Evolutionary conservation across 2,888 invertebrate species (phyloP).

Genomic region (Dolichopus griseipennis): DNA sequence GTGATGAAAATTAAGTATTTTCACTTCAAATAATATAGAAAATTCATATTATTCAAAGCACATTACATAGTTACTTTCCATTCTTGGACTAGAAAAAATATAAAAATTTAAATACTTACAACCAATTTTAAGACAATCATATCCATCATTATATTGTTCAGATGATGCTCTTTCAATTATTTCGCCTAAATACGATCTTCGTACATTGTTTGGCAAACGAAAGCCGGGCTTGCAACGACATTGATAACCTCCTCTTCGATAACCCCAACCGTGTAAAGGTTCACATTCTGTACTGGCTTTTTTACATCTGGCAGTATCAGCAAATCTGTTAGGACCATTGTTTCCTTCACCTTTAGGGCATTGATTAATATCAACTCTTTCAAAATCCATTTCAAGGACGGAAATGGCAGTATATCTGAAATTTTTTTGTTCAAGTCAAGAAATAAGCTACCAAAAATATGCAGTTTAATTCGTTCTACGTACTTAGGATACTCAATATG

Average conservation of each 20-base stretch:
- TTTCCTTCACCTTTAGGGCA: conserved; percentile 87
- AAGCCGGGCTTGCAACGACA: conserved; percentile 85
- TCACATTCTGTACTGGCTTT: conserved; percentile 91
- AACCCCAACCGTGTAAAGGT: conserved; percentile 92
- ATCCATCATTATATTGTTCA: conserved; percentile 87
- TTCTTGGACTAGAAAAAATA: conserved; percentile 10
- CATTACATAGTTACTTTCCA: too few species aligned
- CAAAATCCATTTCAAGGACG: conserved; percentile 92
- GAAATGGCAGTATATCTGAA: conserved; percentile 79
- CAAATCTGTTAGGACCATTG: conserved; percentile 77
- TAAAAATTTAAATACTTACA: conserved; percentile 53
- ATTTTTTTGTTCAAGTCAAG: neutral
- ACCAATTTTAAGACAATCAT: conserved; percentile 83
- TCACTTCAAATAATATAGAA: neutral
- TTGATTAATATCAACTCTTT: conserved; percentile 94
- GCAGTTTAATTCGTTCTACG: conserved; percentile 32
- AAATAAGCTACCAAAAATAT: neutral
- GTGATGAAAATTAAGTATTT: too few species aligned
- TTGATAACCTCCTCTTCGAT: conserved; percentile 89
- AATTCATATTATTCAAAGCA: conserved; percentile 16
- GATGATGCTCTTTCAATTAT: conserved; percentile 86
- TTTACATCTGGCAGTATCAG: conserved; percentile 84
- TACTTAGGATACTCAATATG: conserved; percentile 91
- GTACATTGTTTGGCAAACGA: conserved; percentile 75
- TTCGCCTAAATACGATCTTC: conserved; percentile 88